Evolutionary conservation across 92 coral and sea anemone species (phyloP).

Genomic region (Actinostola sp.): DNA sequence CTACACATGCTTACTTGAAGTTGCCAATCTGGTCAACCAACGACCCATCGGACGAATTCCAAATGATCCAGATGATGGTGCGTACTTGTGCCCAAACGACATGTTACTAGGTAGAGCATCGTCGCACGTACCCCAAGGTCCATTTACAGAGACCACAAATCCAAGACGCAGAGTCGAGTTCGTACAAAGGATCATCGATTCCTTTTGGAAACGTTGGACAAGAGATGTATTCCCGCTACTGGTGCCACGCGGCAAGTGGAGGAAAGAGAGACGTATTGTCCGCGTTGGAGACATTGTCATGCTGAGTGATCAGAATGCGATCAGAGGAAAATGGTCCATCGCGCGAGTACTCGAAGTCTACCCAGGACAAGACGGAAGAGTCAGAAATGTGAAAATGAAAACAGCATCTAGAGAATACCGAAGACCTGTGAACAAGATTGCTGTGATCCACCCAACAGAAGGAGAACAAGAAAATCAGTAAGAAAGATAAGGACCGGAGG

Average conservation of each 20-base stretch:
- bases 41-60: constrained; percentile 62
- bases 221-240: constrained; percentile 64
- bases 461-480: constrained; percentile 2
- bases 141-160: constrained; percentile 63
- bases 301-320: constrained; percentile 44
- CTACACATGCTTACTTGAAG: too few relatives aligned
- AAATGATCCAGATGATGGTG: too few relatives aligned
- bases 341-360: constrained; percentile 48
- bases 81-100: too few relatives aligned
- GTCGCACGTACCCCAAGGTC: constrained; percentile 64
- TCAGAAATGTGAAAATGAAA: constrained; percentile 37
- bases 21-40: constrained; percentile 68
- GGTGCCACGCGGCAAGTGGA: constrained; percentile 58
- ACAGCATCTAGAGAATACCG: constrained; percentile 24
- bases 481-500: constrained; percentile 30
- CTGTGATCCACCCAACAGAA: constrained; percentile 39
- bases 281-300: constrained; percentile 50
- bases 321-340: constrained; percentile 59
- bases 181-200: constrained; percentile 56
- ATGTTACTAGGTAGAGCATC: constrained; percentile 65
- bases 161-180: constrained; percentile 62
- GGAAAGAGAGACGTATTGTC: constrained; percentile 47
- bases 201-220: constrained; percentile 68
- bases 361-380: constrained; percentile 50
- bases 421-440: constrained; percentile 42